A percentile compares a stretch with the other conserved stretches of the same genome.
These are phyloP conservation scores for Otus scops DNA, from an alignment of 2,797 vertebrate genomes.

Conservation along the genomic window DNA sequence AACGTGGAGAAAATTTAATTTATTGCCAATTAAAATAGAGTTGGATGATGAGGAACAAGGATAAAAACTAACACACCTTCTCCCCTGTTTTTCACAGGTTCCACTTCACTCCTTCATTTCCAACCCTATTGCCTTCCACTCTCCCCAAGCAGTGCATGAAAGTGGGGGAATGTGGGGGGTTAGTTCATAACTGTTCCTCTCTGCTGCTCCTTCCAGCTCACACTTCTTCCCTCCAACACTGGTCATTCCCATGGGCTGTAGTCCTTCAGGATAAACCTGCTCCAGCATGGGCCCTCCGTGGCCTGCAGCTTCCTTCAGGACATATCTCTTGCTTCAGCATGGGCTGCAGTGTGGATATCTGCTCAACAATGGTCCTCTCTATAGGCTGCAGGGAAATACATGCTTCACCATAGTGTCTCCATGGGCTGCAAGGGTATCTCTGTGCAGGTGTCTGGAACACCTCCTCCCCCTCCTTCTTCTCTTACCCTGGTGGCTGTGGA, in stretches of 20 bases:
- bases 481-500: fast-evolving
- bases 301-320: not conserved
- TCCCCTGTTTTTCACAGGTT: not conserved
- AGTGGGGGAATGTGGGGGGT: fast-evolving
- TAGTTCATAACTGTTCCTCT: not conserved
- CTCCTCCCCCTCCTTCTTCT: not conserved
- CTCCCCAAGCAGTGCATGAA: not conserved
- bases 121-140: not conserved
- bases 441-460: not conserved
- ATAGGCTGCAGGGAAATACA: not conserved
- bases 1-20: not conserved
- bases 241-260: not conserved
- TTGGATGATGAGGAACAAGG: not conserved
- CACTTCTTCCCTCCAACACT: not conserved
- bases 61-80: not conserved
- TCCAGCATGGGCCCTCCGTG: not conserved
- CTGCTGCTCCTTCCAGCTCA: not conserved
- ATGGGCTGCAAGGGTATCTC: not conserved
- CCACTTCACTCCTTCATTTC: not conserved
- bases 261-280: not conserved
- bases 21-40: not conserved
- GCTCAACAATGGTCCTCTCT: not conserved
- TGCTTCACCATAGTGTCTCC: fast-evolving
- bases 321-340: not conserved
- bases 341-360: fast-evolving